Base-by-base conservation (phyloP, 1,140 invertebrate genomes). In the Drosophila kepulauana region DNA sequence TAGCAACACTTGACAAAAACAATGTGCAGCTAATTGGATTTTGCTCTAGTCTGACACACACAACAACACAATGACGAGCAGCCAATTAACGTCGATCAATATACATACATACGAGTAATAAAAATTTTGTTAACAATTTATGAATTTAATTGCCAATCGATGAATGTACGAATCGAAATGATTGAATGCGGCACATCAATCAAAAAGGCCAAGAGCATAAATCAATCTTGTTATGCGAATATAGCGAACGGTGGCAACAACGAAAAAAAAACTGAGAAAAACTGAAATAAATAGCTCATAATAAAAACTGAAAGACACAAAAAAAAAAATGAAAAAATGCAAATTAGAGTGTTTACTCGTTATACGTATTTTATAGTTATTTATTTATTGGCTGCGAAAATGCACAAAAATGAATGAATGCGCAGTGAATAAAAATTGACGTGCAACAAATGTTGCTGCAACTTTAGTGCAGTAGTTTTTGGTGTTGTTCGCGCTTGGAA, bases 361-460 rank as follows among this genome's bases (percentile, higher is more conserved):
- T 46, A 45, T 54, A 56, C 35, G 41, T 46, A 15, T 63, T 69
- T 63, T 5, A 48, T 48, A 28, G n/a, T 28, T 20, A 3, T 20
- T 45, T 46, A 59, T 70, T 25, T 65, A 48, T 20, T 48, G 43
- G 35, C 45, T 33, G 51, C 46, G 64, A 78, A 20, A 79, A 85
- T 73, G 81, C 82, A 81, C 43, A 51, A 76, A 76, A 85, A 72
- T 82, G 73, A 80, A 64, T 70, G 73, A 80, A 85, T 77, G 81
- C 81, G 75, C 75, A 74, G 66, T 73, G 78, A 68, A 82, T 81
- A 74, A 81, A 73, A 84, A 84, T 81, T 81, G 79, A 77, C 78
- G 57, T 59, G 41, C 51, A 56, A 78, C 61, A 78, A 70, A 80
- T 78, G 67, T 69, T 16, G 65, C 16, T 48, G 35, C 46, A 16